These are phyloP conservation scores for Hydra vulgaris DNA, from an alignment of 30 jellyfish, hydroid and myxozoan species.

Conservation along the genomic window DNA sequence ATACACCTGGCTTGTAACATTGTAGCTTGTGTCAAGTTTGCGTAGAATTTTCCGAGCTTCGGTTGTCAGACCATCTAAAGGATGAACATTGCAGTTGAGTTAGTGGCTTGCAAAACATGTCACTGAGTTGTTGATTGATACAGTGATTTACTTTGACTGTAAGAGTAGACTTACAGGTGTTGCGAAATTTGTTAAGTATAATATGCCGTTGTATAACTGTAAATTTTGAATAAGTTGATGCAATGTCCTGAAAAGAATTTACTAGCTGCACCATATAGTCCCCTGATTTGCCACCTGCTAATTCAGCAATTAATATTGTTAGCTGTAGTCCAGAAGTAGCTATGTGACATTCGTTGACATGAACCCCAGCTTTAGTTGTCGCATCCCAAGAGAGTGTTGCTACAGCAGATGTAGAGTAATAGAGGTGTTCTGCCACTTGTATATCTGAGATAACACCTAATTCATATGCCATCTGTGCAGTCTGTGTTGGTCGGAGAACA, in stretches of 20 bases:
- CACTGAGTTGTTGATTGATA: background rate
- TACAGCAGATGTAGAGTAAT: background rate
- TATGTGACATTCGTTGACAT: slow-evolving; percentile 20
- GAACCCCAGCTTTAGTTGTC: slow-evolving; percentile 15
- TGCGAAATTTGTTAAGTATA: background rate
- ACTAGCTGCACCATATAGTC: slow-evolving; percentile 7
- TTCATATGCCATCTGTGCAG: background rate
- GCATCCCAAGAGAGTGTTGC: slow-evolving; percentile 2
- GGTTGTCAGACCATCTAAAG: slow-evolving; percentile 21
- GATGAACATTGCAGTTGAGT: slow-evolving; percentile 37
- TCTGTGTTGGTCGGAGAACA: background rate
- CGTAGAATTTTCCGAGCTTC: slow-evolving; percentile 1
- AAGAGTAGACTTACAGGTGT: slow-evolving; percentile 10
- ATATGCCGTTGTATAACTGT: background rate
- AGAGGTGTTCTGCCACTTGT: slow-evolving; percentile 7
- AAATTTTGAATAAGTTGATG: slow-evolving; percentile 5
- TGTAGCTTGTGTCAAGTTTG: background rate
- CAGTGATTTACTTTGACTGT: slow-evolving; percentile 18
- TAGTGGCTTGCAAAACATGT: background rate
- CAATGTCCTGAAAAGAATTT: slow-evolving; percentile 8
- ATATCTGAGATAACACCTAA: background rate
- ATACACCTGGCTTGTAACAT: background rate
- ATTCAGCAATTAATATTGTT: slow-evolving; percentile 6
- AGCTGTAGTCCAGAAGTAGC: slow-evolving; percentile 13
- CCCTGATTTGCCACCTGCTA: slow-evolving; percentile 27